Evolutionary conservation across 2,888 invertebrate species (phyloP), one percentile per base, ranked within the genome.

Genomic region (Calliopum simillimum): DNA sequence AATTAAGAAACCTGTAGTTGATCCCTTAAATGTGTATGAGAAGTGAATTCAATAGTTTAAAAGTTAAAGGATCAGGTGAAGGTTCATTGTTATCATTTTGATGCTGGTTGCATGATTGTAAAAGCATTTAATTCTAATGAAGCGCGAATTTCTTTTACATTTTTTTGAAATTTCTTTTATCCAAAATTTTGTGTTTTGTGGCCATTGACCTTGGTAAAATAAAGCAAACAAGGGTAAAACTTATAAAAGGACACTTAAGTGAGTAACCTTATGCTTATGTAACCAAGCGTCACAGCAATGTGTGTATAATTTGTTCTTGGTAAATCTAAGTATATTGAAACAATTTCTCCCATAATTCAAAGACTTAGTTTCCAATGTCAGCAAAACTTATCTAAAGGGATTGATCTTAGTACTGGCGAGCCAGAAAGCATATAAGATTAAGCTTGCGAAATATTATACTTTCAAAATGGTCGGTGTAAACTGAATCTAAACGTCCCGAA

Each of bases 31-130:
- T n/a, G 23, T 23, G 58, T 56, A 58, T 72, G 69, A 71, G 71
- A 70, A 73, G 72, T 69, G 74, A 73, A 75, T 71, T 69, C 68
- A 69, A 73, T 73, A 72, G 73, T 61, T 62, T 59, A 70, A 66
- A 72, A 68, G 58, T 68, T 61, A 70, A 63, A 49, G 65, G 51
- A 68, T 72, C 72, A 72, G 70, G 65, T 72, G 69, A 58, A 44
- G 49, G 59, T 63, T 58, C 12, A 13, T 58, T 63, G 43, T 55
- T 53, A 33, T 33, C 33, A 16, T 44, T 19, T 53, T 19, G 55
- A 44, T 66, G 55, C 46, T 23, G 64, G 51, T 66, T 47, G 64
- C 14, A 14, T 13, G 55, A 59, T 61, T 44, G 19, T 41, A 14
- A 23, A 23, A 11, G 33, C 47, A 58, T 59, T 66, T 19, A 25